phyloP scores from a whole-genome alignment of 2,888 invertebrate species.

The Cheilosia impressa region DNA sequence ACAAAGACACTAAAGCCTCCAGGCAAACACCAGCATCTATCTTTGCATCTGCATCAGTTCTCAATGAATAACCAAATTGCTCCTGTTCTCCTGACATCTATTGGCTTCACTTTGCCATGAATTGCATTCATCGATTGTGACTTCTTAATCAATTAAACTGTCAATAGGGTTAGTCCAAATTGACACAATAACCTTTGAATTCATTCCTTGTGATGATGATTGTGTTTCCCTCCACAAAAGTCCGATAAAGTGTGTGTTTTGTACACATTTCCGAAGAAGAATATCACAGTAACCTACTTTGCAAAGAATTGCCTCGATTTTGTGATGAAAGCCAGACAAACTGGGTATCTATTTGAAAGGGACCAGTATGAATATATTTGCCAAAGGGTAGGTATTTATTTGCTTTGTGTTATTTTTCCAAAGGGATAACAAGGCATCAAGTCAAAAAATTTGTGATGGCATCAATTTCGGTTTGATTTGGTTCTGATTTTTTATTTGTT shows the following conservation, averaged over 20 bases:
- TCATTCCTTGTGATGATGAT: no score
- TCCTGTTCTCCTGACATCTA: conserved; percentile 2
- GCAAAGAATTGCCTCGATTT: no score
- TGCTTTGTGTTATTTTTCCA: neutral
- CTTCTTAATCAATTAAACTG: conserved; percentile 29
- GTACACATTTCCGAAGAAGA: no score
- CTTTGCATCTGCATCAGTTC: neutral
- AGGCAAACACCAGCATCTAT: neutral
- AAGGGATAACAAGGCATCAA: conserved; percentile 10
- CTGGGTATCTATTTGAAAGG: conserved; percentile 19
- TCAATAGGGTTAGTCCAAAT: conserved; percentile 3
- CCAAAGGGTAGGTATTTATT: conserved; percentile 11
- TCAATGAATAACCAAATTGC: conserved; percentile 5
- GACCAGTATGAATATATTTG: conserved; percentile 8
- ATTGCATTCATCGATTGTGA: neutral
- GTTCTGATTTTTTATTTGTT: neutral
- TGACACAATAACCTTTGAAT: neutral
- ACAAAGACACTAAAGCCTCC: neutral
- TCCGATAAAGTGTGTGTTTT: no score
- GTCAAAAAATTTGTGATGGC: neutral
- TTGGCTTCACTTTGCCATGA: conserved; percentile 2
- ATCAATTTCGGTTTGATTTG: neutral
- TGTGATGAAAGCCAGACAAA: no score
- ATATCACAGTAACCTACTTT: no score
- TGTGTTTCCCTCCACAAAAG: no score